Percentiles rank a stretch among this genome's conserved stretches.
These are phyloP conservation scores for Sesia apiformis DNA, from an alignment of 2,888 invertebrate species.

Conservation along the genomic window DNA sequence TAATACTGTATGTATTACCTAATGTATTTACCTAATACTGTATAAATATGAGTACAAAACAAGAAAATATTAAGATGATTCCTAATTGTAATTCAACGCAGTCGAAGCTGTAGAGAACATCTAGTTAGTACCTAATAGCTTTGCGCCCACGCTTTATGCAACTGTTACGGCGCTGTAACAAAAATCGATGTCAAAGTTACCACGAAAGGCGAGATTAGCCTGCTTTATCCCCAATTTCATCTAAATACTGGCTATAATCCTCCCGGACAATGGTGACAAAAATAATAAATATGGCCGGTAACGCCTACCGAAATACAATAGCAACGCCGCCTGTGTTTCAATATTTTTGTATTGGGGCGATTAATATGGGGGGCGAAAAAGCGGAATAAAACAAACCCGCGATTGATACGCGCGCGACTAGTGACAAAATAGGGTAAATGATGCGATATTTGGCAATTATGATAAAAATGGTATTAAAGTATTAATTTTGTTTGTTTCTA, in stretches of 20 bases:
- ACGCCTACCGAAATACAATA: slow-evolving; percentile 43
- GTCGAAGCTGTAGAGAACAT: too few relatives aligned
- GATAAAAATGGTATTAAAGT: too few relatives aligned
- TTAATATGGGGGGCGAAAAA: slow-evolving; percentile 49
- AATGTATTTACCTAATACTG: too few relatives aligned
- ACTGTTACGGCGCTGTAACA: not conserved
- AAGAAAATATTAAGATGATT: too few relatives aligned
- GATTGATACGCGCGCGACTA: slow-evolving; percentile 36
- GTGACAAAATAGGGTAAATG: not conserved
- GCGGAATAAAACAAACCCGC: slow-evolving; percentile 52
- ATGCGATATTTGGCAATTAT: not conserved
- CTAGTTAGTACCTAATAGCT: too few relatives aligned
- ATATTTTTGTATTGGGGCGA: slow-evolving; percentile 60
- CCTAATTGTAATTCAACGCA: too few relatives aligned
- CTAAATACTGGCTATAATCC: slow-evolving; percentile 71
- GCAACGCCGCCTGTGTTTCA: slow-evolving; percentile 39
- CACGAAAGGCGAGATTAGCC: slow-evolving; percentile 56
- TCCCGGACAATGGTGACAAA: slow-evolving; percentile 65
- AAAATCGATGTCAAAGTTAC: slow-evolving; percentile 49
- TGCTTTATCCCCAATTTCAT: slow-evolving; percentile 71
- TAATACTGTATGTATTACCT: too few relatives aligned
- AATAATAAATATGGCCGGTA: slow-evolving; percentile 65
- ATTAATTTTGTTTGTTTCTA: too few relatives aligned
- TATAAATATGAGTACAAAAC: too few relatives aligned
- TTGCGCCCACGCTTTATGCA: slow-evolving; percentile 20